phyloP scores from a whole-genome alignment of 1,140 invertebrate genomes.

The Mamestra configurata region DNA sequence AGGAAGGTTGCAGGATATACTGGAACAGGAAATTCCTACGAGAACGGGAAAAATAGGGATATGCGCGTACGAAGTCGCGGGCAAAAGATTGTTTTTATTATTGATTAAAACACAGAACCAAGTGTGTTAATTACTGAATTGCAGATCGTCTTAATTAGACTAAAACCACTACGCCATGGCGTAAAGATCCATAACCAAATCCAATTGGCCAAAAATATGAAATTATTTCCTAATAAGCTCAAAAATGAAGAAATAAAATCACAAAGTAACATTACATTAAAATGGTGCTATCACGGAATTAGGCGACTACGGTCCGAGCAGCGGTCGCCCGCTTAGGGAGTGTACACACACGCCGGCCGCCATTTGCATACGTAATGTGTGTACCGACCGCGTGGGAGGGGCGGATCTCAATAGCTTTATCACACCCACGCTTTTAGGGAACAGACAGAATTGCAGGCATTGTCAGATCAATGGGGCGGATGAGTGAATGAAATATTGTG shows the following conservation, averaged over 20 bases:
- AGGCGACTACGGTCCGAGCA: background rate
- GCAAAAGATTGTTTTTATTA: too few relatives aligned
- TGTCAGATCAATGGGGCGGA: background rate
- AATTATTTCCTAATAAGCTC: too few relatives aligned
- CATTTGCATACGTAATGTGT: slow-evolving; percentile 27
- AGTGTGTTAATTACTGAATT: too few relatives aligned
- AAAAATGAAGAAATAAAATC: slow-evolving; percentile 25
- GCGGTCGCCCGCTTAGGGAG: background rate
- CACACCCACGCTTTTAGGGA: background rate
- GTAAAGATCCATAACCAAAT: too few relatives aligned
- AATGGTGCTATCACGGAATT: background rate
- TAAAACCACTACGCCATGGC: too few relatives aligned
- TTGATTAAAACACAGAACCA: too few relatives aligned
- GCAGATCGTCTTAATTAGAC: too few relatives aligned
- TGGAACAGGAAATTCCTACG: too few relatives aligned
- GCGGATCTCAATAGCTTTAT: slow-evolving; percentile 13
- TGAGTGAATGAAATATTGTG: background rate
- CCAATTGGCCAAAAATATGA: too few relatives aligned
- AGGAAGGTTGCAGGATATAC: too few relatives aligned
- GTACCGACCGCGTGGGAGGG: background rate
- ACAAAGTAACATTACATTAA: background rate
- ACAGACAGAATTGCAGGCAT: background rate
- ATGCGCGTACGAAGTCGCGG: too few relatives aligned
- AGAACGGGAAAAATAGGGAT: too few relatives aligned
- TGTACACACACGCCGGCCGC: background rate